A percentile compares a stretch with the other conserved stretches of the same genome.
These are phyloP conservation scores for Danio kyathit DNA, from an alignment of 2,797 vertebrate genomes.

Conservation along the genomic window DNA sequence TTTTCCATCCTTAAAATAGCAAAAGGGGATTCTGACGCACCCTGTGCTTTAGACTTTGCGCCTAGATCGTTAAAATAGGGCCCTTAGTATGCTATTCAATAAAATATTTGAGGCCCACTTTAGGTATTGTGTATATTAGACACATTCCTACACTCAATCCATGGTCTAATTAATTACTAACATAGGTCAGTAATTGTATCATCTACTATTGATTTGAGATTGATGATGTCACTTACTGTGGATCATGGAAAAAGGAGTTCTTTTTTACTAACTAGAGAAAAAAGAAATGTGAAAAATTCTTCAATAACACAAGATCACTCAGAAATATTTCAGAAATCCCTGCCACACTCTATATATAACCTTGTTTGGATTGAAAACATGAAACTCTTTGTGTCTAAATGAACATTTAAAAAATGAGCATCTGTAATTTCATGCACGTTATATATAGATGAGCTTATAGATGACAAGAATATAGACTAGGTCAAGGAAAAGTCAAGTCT, in stretches of 20 bases:
- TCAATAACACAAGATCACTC: not conserved
- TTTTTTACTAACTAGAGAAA: not conserved
- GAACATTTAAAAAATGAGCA: not conserved
- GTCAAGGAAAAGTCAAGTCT: slow-evolving; percentile 57
- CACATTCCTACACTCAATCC: too few species aligned
- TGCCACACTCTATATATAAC: not conserved
- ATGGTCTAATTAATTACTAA: too few species aligned
- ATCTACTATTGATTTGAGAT: not conserved
- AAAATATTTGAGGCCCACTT: too few species aligned
- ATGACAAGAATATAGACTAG: slow-evolving; percentile 47
- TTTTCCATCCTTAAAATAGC: too few species aligned
- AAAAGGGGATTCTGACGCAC: too few species aligned
- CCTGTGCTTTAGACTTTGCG: too few species aligned
- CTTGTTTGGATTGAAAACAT: not conserved
- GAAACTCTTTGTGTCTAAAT: not conserved
- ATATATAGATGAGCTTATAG: not conserved
- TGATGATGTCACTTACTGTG: too few species aligned
- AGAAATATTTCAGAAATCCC: not conserved
- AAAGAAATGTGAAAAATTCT: not conserved
- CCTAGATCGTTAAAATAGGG: too few species aligned
- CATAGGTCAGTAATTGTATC: not conserved
- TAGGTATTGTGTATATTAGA: too few species aligned
- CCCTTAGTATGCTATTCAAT: too few species aligned
- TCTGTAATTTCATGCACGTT: not conserved
- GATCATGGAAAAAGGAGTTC: not conserved